Percentiles rank a stretch among this genome's conserved stretches.
These are phyloP conservation scores for Blastomussa wellsi DNA, from an alignment of 92 coral and sea anemone genomes.

Conservation along the genomic window DNA sequence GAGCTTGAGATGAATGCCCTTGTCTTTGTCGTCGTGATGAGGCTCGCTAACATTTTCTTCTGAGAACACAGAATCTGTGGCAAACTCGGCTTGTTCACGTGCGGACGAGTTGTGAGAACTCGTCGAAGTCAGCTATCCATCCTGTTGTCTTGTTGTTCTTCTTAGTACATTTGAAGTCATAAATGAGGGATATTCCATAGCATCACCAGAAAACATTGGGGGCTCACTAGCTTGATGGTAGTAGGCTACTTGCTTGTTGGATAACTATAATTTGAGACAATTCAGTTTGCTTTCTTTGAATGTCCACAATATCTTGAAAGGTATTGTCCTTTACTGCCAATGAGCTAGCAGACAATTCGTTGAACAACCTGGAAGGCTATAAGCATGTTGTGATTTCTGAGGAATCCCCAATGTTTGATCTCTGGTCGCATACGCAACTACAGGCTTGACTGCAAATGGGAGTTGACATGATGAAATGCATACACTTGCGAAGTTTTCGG, in stretches of 20 bases:
- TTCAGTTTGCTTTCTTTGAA: slow-evolving; percentile 55
- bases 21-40: background rate
- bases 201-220: slow-evolving; percentile 50
- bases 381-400: no score
- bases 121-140: slow-evolving; percentile 54
- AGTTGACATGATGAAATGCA: no score
- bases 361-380: no score
- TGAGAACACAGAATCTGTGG: slow-evolving; percentile 57
- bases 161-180: slow-evolving; percentile 3
- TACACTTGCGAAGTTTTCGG: no score
- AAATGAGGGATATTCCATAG: slow-evolving; percentile 35
- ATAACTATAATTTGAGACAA: slow-evolving; percentile 60
- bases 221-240: slow-evolving; percentile 43
- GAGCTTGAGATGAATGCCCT: slow-evolving; percentile 14
- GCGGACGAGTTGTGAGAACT: slow-evolving; percentile 48
- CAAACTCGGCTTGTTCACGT: slow-evolving; percentile 64
- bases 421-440: no score
- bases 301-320: slow-evolving; percentile 29
- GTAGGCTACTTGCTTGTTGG: slow-evolving; percentile 19
- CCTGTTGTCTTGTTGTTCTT: slow-evolving; percentile 1
- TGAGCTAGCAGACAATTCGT: no score
- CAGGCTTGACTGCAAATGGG: no score
- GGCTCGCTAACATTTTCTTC: slow-evolving; percentile 9
- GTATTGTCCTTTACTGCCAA: background rate
- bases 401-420: no score